A percentile compares a stretch with the other conserved stretches of the same genome.
These are phyloP conservation scores for Sycophila texana DNA, from an alignment of 2,888 invertebrate species.

Conservation along the genomic window DNA sequence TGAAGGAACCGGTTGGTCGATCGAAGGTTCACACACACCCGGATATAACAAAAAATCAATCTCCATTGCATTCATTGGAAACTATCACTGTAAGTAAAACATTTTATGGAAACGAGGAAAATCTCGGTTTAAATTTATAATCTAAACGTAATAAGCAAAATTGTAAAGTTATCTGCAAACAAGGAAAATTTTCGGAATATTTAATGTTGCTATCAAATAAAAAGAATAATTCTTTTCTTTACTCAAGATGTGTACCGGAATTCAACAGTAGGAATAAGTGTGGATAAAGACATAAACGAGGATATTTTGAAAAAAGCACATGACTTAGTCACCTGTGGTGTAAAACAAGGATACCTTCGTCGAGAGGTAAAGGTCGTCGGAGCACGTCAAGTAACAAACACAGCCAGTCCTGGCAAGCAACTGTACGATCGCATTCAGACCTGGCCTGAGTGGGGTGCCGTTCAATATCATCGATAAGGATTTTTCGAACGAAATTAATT, in stretches of 20 bases:
- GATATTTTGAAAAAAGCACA: constrained; percentile 64
- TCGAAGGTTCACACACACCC: constrained; percentile 79
- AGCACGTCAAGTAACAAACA: constrained; percentile 75
- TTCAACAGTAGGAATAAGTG: constrained; percentile 37
- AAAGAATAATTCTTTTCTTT: constrained; percentile 1
- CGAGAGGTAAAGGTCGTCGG: constrained; percentile 65
- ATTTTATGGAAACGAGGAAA: neutral
- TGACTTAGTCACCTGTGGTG: constrained; percentile 66
- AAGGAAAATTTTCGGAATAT: constrained; percentile 1
- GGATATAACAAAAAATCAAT: constrained; percentile 80
- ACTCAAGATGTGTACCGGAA: constrained; percentile 38
- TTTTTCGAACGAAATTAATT: constrained; percentile 17
- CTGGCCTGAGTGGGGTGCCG: constrained; percentile 76
- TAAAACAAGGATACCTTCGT: constrained; percentile 61
- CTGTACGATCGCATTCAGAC: constrained; percentile 77
- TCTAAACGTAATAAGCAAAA: too few species aligned
- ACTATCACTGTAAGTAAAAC: constrained; percentile 62
- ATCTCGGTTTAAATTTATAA: too few species aligned
- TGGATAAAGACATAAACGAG: constrained; percentile 59
- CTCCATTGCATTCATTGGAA: constrained; percentile 81
- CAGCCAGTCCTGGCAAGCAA: constrained; percentile 78
- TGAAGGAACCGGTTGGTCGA: constrained; percentile 82
- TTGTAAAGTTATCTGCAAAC: too few species aligned
- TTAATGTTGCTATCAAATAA: neutral
- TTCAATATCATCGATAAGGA: neutral